Conservation (phyloP, 2,888 invertebrate genomes). For the Drosophila borealis region DNA sequence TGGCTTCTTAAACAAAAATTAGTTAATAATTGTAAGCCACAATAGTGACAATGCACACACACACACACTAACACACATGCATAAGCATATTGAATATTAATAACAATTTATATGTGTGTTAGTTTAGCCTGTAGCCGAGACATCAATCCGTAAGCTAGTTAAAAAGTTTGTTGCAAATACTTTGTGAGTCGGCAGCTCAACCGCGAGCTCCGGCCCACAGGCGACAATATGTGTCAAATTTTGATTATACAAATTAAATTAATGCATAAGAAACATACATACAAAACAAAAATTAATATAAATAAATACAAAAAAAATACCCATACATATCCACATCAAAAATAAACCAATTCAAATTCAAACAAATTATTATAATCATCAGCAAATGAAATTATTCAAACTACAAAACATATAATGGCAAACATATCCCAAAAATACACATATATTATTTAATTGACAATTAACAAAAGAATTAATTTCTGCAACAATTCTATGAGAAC, state of each 20-base stretch:
- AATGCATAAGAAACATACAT: conserved; percentile 35
- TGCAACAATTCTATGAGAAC: conserved; percentile 35
- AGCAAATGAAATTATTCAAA: conserved; percentile 36
- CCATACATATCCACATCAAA: conserved; percentile 51
- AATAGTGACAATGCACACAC: conserved; percentile 25
- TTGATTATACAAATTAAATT: conserved; percentile 65
- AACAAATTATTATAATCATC: conserved; percentile 58
- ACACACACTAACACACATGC: conserved; percentile 17
- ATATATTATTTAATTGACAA: conserved; percentile 38
- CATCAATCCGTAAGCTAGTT: conserved; percentile 38
- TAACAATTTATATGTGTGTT: conserved; percentile 38
- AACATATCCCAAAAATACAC: conserved; percentile 63
- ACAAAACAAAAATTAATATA: neutral
- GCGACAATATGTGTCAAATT: conserved; percentile 68
- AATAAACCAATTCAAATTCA: conserved; percentile 43
- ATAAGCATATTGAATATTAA: conserved; percentile 29
- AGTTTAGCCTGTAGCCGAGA: conserved; percentile 40
- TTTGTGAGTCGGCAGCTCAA: conserved; percentile 13
- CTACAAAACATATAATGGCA: conserved; percentile 66
- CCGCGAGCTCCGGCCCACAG: neutral
- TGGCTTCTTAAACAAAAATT: conserved; percentile 50
- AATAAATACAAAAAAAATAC: conserved; percentile 47
- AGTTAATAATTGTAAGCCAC: conserved; percentile 50
- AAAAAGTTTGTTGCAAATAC: conserved; percentile 42
- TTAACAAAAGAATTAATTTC: conserved; percentile 33